phyloP scores from a whole-genome alignment of 1,140 invertebrate species.

The Hypothenemus hampei region DNA sequence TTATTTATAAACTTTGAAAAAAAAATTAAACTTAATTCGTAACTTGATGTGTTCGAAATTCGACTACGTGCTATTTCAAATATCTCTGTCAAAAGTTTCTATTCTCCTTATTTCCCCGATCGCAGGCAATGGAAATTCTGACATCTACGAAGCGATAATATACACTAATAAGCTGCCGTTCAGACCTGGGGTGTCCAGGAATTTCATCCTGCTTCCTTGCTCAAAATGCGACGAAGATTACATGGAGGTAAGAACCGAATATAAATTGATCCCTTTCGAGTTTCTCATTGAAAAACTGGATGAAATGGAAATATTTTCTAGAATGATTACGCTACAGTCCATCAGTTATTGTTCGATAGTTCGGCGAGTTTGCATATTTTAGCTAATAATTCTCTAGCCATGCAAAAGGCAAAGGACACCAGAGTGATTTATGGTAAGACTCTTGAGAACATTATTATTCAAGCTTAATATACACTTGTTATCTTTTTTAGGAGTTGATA shows the following conservation, averaged over 20 bases:
- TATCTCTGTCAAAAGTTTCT: no score
- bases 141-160: slow-evolving; percentile 70
- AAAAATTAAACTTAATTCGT: no score
- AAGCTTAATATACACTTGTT: slow-evolving; percentile 1
- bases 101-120: background rate
- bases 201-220: slow-evolving; percentile 77
- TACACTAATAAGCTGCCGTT: slow-evolving; percentile 72
- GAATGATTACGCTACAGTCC: slow-evolving; percentile 72
- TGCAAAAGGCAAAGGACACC: slow-evolving; percentile 58
- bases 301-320: slow-evolving; percentile 40
- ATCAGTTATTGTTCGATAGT: slow-evolving; percentile 71
- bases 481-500: slow-evolving; percentile 60
- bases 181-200: slow-evolving; percentile 79
- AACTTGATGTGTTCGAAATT: background rate
- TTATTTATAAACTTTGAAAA: no score
- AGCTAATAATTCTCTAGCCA: slow-evolving; percentile 70
- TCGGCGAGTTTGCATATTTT: slow-evolving; percentile 78
- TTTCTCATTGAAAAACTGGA: slow-evolving; percentile 2
- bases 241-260: slow-evolving; percentile 56
- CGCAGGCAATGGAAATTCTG: slow-evolving; percentile 55
- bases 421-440: slow-evolving; percentile 69
- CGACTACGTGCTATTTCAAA: no score
- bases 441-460: background rate
- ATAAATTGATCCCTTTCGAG: slow-evolving; percentile 2
- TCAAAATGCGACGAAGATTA: slow-evolving; percentile 62